A percentile compares a stretch with the other conserved stretches of the same genome.
These are phyloP conservation scores for Ormyrus pomaceus DNA, from an alignment of 2,888 invertebrate species.

Conservation along the genomic window DNA sequence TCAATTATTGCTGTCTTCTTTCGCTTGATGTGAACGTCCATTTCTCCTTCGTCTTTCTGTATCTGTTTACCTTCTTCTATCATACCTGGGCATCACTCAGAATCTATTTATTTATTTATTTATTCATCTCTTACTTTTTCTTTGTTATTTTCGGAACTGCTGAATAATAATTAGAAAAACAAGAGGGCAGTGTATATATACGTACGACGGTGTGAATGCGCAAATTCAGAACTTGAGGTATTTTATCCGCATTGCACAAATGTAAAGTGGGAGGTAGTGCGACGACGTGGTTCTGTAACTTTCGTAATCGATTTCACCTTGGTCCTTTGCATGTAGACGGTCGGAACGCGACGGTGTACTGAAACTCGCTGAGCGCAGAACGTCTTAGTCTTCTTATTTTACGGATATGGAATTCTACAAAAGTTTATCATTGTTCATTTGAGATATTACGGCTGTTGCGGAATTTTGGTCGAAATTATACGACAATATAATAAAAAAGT, in stretches of 20 bases:
- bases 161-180: background rate
- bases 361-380: background rate
- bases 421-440: background rate
- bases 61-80: background rate
- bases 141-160: background rate
- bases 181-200: background rate
- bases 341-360: background rate
- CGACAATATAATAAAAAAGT: background rate
- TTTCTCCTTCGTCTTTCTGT: no score
- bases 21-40: conserved; percentile 23
- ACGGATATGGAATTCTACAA: conserved; percentile 8
- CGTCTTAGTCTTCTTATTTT: conserved; percentile 8
- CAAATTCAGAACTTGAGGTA: conserved; percentile 3
- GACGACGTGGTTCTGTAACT: conserved; percentile 20
- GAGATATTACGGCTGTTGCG: background rate
- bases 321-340: conserved; percentile 23
- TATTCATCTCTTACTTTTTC: conserved; percentile 38
- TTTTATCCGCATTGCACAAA: conserved; percentile 43
- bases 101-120: conserved; percentile 29
- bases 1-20: conserved; percentile 32
- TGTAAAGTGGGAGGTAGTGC: conserved; percentile 1
- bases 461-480: background rate
- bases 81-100: conserved; percentile 2
- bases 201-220: conserved; percentile 26
- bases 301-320: conserved; percentile 48